Conservation (phyloP, 2,113 vertebrate genomes). For the Cheirogaleus medius region DNA sequence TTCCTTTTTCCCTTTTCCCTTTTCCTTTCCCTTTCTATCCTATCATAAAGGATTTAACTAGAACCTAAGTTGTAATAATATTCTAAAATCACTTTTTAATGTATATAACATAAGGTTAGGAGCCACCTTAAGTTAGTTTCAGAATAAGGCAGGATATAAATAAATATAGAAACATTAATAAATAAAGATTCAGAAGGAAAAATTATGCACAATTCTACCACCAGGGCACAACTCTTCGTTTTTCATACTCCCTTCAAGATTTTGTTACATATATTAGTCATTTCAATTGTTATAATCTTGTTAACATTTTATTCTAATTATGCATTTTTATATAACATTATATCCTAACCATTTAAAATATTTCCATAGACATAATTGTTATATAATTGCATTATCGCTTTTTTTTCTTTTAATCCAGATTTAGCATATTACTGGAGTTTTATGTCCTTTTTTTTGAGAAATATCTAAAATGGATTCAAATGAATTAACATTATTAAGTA, state of each 20-base stretch:
- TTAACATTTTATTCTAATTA: not conserved
- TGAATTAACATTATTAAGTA: not conserved
- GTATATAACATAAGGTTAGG: not conserved
- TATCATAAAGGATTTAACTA: not conserved
- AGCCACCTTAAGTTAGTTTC: not conserved
- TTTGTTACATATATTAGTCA: not conserved
- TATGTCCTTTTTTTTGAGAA: conserved; percentile 42
- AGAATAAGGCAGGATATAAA: not conserved
- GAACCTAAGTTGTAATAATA: not conserved
- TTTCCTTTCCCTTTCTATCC: no score
- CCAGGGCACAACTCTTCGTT: not conserved
- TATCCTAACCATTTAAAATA: not conserved
- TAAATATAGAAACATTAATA: not conserved
- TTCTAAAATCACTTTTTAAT: not conserved
- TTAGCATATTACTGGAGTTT: not conserved
- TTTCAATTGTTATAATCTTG: not conserved
- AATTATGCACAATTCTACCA: not conserved
- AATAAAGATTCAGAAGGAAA: not conserved
- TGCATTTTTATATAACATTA: not conserved
- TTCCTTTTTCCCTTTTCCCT: no score
- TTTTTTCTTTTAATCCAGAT: not conserved
- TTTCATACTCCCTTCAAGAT: not conserved
- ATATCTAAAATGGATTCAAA: conserved; percentile 15
- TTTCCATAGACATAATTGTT: not conserved
- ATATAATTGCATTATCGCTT: not conserved